Percentiles rank a stretch among this genome's conserved stretches.
Conservation (phyloP, 2,888 invertebrate genomes). For the Cyclophora albipunctata region DNA sequence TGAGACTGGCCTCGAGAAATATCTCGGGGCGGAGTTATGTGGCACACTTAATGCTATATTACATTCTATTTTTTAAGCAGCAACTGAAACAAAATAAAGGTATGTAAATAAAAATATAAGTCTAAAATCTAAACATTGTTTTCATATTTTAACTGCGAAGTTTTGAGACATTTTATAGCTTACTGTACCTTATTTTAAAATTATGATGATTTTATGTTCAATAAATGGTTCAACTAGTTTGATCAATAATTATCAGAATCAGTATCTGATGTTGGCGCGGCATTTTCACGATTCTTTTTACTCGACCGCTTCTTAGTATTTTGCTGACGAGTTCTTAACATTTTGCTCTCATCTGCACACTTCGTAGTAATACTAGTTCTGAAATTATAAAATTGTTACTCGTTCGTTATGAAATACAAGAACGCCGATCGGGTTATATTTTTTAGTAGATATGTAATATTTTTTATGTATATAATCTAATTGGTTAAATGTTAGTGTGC, state of each 20-base stretch:
- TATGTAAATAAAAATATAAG: too few relatives aligned
- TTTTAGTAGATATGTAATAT: neutral
- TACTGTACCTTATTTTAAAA: too few relatives aligned
- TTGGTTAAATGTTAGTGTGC: neutral
- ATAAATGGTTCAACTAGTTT: too few relatives aligned
- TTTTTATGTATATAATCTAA: neutral
- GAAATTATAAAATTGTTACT: slow-evolving; percentile 12
- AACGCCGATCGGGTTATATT: neutral
- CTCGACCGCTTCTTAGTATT: slow-evolving; percentile 28
- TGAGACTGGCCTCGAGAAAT: too few relatives aligned
- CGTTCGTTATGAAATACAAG: neutral
- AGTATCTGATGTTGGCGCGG: slow-evolving; percentile 25
- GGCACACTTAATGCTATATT: too few relatives aligned
- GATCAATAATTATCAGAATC: slow-evolving; percentile 9
- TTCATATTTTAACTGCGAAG: too few relatives aligned
- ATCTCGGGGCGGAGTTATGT: too few relatives aligned
- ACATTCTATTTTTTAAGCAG: too few relatives aligned
- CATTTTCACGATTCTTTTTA: slow-evolving; percentile 29
- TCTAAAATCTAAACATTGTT: too few relatives aligned
- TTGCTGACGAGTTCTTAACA: slow-evolving; percentile 50
- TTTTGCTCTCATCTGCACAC: slow-evolving; percentile 78
- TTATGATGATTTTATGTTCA: too few relatives aligned
- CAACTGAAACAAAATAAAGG: too few relatives aligned
- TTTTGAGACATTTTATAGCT: too few relatives aligned
- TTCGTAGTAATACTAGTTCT: slow-evolving; percentile 77